phyloP scores from a whole-genome alignment of 1,140 invertebrate genomes.

The Lasaia peninsularis region DNA sequence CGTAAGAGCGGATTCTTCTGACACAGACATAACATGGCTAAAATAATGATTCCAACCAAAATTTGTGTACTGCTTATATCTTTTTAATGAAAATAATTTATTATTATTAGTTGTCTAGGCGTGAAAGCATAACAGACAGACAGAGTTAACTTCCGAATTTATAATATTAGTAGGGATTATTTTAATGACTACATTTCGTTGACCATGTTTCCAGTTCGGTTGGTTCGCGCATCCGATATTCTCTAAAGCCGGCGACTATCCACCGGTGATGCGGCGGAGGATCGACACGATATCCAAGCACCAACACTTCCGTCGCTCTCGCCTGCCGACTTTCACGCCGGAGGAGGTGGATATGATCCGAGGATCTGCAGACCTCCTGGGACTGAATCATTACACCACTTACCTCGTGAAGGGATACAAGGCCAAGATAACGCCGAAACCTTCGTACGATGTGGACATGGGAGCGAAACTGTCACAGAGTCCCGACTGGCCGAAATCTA shows the following conservation, averaged over 20 bases:
- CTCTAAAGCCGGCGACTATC: slow-evolving; percentile 80
- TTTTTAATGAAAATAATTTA: too few relatives aligned
- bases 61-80: too few relatives aligned
- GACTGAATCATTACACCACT: slow-evolving; percentile 80
- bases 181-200: too few relatives aligned
- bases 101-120: too few relatives aligned
- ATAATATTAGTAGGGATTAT: too few relatives aligned
- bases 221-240: slow-evolving; percentile 82
- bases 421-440: slow-evolving; percentile 31
- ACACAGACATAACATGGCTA: too few relatives aligned
- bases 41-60: too few relatives aligned
- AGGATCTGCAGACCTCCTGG: slow-evolving; percentile 78
- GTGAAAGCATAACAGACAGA: too few relatives aligned
- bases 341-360: slow-evolving; percentile 68
- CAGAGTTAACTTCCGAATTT: too few relatives aligned
- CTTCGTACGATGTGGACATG: slow-evolving; percentile 56
- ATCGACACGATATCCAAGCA: slow-evolving; percentile 75
- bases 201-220: slow-evolving; percentile 74
- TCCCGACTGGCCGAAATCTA: slow-evolving; percentile 62
- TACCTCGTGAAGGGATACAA: slow-evolving; percentile 32
- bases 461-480: slow-evolving; percentile 45
- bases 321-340: slow-evolving; percentile 73
- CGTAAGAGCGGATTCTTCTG: too few relatives aligned
- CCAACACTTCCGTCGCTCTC: slow-evolving; percentile 73
- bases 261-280: slow-evolving; percentile 76